Evolutionary conservation across 2,888 invertebrate species (phyloP), one percentile per base, ranked within the genome.

Genomic region (Melinaea menophilus): DNA sequence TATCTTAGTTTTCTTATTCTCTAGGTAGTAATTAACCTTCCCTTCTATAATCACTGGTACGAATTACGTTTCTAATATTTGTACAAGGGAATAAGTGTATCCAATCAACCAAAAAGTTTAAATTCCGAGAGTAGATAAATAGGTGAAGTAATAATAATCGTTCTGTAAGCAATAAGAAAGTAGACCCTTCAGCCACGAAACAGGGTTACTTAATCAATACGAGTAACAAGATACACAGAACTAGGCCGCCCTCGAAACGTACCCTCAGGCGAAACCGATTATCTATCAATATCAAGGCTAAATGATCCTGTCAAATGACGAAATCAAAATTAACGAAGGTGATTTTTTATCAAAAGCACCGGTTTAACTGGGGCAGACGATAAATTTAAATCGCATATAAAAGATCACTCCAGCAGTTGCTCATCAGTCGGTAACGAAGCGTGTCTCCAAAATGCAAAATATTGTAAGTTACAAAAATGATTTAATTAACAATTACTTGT

Each of bases 391-490:
- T 31, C 51, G 73, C 70, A 79, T 84, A 85, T 87, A 87, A 79
- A 86, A 78, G 76, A 74, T 71, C 70, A 64, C 59, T 59, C 56
- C 59, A 72, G 70, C 68, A 63, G 61, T 64, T 62, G 75, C 68
- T 58, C 79, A 84, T 85, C 86, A 87, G 88, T 87, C 73, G 73
- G 69, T 68, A 69, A 62, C 67, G 72, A 73, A 75, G 74, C 71
- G 73, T 74, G 33, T 54, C 69, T 61, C 70, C 68, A 79, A 76
- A 78, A 85, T 86, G 85, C 76, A 82, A 72, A 79, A 72, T 71
- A 74, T 79, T 69, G 86, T 86, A 76, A 85, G 86, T 83, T 61
- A 33, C 9, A n/a, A 41, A 34, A 37, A 57, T 48, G 57, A 31
- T 54, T n/a, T 3, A 54, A 54, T 34, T 55, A 55, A 33, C 35